phyloP scores from a whole-genome alignment of 1,140 invertebrate species.

The Adoxophyes honmai region DNA sequence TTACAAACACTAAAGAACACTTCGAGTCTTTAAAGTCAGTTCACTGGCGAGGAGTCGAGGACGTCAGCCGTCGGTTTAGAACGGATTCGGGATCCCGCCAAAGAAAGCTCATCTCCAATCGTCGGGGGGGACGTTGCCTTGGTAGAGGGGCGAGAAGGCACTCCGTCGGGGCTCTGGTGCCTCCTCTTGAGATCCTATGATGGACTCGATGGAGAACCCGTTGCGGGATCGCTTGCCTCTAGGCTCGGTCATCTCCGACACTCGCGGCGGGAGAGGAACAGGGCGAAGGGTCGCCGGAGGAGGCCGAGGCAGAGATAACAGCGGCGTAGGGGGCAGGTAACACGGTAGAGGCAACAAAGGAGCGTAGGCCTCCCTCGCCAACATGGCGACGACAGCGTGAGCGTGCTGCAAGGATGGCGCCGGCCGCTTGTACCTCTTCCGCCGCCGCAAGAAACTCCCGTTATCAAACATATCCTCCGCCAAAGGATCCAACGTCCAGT shows the following conservation, averaged over 20 bases:
- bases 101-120: constrained; percentile 75
- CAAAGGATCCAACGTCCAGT: constrained; percentile 98
- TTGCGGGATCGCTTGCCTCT: constrained; percentile 63
- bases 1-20: constrained; percentile 10
- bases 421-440: constrained; percentile 96
- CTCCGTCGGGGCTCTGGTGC: constrained; percentile 52
- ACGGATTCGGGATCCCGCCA: constrained; percentile 31
- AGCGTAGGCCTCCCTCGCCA: constrained; percentile 69
- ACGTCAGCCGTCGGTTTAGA: constrained; percentile 21
- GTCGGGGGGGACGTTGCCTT: constrained; percentile 56
- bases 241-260: constrained; percentile 55
- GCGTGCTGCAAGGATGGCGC: constrained; percentile 71
- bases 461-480: constrained; percentile 99
- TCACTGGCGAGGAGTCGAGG: not conserved
- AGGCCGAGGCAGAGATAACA: constrained; percentile 60
- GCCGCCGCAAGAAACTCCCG: constrained; percentile 94
- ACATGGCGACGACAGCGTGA: constrained; percentile 66
- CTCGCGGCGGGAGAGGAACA: constrained; percentile 58
- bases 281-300: constrained; percentile 64
- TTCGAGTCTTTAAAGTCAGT: constrained; percentile 8
- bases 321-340: constrained; percentile 58
- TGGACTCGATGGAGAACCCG: constrained; percentile 74
- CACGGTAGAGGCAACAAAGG: constrained; percentile 66
- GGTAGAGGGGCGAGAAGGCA: constrained; percentile 68
- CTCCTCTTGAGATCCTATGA: constrained; percentile 60